Conservation (phyloP, 2,797 vertebrate genomes). For the Neoniphon sammara region DNA sequence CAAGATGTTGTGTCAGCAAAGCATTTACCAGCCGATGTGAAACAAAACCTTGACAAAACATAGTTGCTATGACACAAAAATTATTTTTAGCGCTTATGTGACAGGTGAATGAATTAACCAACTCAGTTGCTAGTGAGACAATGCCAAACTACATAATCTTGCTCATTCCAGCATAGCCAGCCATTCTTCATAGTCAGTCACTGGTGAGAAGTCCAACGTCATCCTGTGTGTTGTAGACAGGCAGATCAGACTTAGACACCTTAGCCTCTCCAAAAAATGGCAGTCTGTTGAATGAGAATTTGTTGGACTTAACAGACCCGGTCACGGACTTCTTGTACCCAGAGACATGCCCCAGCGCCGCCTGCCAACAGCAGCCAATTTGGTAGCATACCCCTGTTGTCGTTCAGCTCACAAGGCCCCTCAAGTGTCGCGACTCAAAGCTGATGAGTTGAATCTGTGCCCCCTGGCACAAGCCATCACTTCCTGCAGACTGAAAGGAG, state of each 20-base stretch:
- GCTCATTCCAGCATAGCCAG: conserved; percentile 21
- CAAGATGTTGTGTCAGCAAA: conserved; percentile 21
- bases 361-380: conserved; percentile 43
- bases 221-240: conserved; percentile 7
- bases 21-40: background rate
- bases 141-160: conserved; percentile 8
- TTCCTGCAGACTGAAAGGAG: conserved; percentile 56
- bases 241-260: conserved; percentile 24
- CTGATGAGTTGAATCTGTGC: conserved; percentile 63
- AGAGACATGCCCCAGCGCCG: conserved; percentile 41
- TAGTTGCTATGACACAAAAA: conserved; percentile 15
- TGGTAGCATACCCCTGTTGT: conserved; percentile 45
- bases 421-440: conserved; percentile 48
- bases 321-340: conserved; percentile 48
- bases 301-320: conserved; percentile 34
- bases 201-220: conserved; percentile 31
- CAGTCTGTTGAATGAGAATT: conserved; percentile 30
- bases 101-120: background rate
- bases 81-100: background rate
- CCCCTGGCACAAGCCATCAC: conserved; percentile 27
- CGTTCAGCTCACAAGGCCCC: conserved; percentile 27
- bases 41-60: background rate
- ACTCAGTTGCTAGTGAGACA: background rate
- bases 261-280: conserved; percentile 19
- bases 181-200: conserved; percentile 54